Evolutionary conservation across 2,113 vertebrate genomes (phyloP).

Genomic region (Apodemus speciosus): DNA sequence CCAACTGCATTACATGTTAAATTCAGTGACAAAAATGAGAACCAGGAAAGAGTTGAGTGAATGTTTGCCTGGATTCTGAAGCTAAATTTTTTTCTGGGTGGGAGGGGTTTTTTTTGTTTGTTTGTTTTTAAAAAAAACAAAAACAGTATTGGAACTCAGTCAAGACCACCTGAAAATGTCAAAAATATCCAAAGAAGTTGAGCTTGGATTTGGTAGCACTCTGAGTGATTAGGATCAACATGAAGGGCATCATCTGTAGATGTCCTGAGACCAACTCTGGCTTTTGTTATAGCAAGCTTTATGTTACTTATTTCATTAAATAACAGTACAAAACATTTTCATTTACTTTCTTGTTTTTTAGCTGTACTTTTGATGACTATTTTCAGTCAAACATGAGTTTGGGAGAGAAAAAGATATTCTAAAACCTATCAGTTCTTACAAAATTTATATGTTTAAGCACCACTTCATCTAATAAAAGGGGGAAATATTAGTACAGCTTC

Average conservation of each 20-base stretch:
- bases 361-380: neutral
- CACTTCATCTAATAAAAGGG: neutral
- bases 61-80: neutral
- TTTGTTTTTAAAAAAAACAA: no score
- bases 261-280: neutral
- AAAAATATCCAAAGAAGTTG: neutral
- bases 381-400: neutral
- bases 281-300: neutral
- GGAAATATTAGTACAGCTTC: neutral
- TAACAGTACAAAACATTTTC: neutral
- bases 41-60: neutral
- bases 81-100: neutral
- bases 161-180: neutral
- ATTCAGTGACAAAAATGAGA: neutral
- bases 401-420: neutral
- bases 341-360: neutral
- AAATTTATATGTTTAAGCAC: neutral
- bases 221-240: neutral
- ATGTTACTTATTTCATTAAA: no score
- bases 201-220: neutral
- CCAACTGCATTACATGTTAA: neutral
- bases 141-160: neutral
- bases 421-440: neutral
- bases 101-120: no score
- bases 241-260: fast-evolving